Evolutionary conservation across 2,113 vertebrate genomes (phyloP).

Genomic region (Mesitornis unicolor): DNA sequence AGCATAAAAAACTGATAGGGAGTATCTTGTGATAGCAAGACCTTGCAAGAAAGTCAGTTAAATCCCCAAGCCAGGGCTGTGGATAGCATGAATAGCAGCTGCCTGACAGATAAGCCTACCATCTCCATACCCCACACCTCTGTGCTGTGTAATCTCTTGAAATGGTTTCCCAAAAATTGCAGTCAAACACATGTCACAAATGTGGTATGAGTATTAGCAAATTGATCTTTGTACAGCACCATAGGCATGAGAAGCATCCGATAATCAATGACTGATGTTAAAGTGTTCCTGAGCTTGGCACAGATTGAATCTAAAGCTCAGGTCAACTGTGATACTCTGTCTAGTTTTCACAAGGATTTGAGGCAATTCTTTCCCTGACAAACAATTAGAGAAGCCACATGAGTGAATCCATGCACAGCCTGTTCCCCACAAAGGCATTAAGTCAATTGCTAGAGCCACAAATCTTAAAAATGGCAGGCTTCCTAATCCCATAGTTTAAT

Average conservation of each 20-base stretch:
- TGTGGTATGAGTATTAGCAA: neutral
- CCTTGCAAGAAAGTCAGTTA: neutral
- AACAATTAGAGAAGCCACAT: neutral
- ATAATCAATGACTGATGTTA: neutral
- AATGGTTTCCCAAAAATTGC: neutral
- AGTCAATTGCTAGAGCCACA: neutral
- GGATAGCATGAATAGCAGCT: fast-evolving
- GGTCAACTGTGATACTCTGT: neutral
- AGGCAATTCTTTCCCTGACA: neutral
- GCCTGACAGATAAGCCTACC: neutral
- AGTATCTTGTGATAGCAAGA: neutral
- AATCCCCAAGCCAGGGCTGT: neutral
- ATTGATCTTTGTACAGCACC: neutral
- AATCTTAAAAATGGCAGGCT: constrained; percentile 10
- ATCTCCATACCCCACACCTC: neutral
- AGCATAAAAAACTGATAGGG: neutral
- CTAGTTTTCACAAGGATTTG: neutral
- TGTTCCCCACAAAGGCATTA: neutral
- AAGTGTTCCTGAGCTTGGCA: neutral
- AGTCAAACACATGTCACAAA: neutral
- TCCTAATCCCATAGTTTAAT: constrained; percentile 45
- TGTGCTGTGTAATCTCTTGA: neutral
- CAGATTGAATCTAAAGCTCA: neutral
- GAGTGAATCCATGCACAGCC: neutral
- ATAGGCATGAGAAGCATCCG: neutral